Evolutionary conservation across 2,113 vertebrate species (phyloP).

Genomic region (Corythoichthys haematopterus): DNA sequence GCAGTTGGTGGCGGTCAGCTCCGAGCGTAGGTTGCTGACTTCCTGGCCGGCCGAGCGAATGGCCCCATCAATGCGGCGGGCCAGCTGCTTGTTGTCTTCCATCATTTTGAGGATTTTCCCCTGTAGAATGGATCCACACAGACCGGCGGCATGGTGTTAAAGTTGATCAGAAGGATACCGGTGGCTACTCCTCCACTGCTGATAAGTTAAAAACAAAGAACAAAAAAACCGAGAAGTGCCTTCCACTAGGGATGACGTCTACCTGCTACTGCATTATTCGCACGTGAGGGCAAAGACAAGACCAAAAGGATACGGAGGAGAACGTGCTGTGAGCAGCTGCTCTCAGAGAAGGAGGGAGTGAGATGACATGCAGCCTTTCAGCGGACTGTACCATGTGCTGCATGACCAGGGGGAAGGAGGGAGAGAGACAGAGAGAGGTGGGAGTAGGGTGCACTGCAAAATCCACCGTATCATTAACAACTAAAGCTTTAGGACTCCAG

Average conservation of each 20-base stretch:
- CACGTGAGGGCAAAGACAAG: conserved; percentile 15
- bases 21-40: conserved; percentile 86
- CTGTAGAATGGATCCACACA: conserved; percentile 83
- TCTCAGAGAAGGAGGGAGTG: conserved; percentile 69
- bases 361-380: conserved; percentile 75
- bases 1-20: conserved; percentile 85
- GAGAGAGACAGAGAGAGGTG: conserved; percentile 35
- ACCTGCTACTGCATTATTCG: conserved; percentile 51
- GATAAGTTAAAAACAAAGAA: conserved; percentile 9
- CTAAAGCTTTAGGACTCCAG: too few relatives aligned
- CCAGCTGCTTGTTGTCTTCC: conserved; percentile 91
- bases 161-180: conserved; percentile 31
- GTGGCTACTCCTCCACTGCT: conserved; percentile 24
- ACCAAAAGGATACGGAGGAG: conserved; percentile 46
- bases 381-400: conserved; percentile 75
- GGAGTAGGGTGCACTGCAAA: conserved; percentile 20
- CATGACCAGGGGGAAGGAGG: conserved; percentile 42
- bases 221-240: conserved; percentile 10
- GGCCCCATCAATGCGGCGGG: conserved; percentile 86
- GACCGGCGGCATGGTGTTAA: conserved; percentile 82
- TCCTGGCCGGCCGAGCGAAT: conserved; percentile 88
- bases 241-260: conserved; percentile 34
- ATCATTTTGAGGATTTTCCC: conserved; percentile 90
- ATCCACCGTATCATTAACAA: neutral
- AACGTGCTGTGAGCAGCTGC: conserved; percentile 71